A percentile compares a stretch with the other conserved stretches of the same genome.
Conservation (phyloP, 1,140 invertebrate species). For the Drosophila pallidifrons region DNA sequence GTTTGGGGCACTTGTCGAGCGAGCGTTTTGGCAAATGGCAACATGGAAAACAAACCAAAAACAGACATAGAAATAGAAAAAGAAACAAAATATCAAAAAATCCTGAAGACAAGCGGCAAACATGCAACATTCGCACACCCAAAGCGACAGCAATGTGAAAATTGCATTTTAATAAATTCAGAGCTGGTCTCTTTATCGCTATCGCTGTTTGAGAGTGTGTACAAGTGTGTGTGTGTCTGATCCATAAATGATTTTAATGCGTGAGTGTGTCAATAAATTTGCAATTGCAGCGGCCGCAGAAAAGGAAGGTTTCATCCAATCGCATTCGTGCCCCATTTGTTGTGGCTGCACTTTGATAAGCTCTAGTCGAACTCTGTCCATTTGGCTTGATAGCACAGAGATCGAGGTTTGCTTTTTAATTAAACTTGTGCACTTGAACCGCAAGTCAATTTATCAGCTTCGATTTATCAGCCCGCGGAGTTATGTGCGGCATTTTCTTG, state of each 20-base stretch:
- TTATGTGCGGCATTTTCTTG: slow-evolving; percentile 49
- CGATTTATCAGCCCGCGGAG: slow-evolving; percentile 50
- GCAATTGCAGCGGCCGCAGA: slow-evolving; percentile 37
- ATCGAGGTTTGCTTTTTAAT: slow-evolving; percentile 50
- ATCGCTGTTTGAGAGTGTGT: slow-evolving; percentile 41
- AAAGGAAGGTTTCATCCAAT: slow-evolving; percentile 14
- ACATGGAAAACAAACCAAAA: slow-evolving; percentile 56
- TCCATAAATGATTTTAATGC: slow-evolving; percentile 69
- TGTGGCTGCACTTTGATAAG: slow-evolving; percentile 38
- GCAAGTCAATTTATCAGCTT: slow-evolving; percentile 50
- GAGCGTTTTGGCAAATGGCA: slow-evolving; percentile 62
- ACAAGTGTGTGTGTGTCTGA: slow-evolving; percentile 11
- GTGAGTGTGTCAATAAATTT: slow-evolving; percentile 78
- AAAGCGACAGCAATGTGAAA: slow-evolving; percentile 67
- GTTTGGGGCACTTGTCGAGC: slow-evolving; percentile 65
- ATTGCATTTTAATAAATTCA: slow-evolving; percentile 82
- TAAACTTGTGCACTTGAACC: slow-evolving; percentile 76
- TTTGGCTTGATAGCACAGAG: slow-evolving; percentile 27
- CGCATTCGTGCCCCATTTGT: slow-evolving; percentile 52
- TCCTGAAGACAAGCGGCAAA: slow-evolving; percentile 54
- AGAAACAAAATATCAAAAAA: slow-evolving; percentile 19
- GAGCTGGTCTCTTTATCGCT: slow-evolving; percentile 75
- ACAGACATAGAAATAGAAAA: slow-evolving; percentile 34
- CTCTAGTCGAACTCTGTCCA: slow-evolving; percentile 11
- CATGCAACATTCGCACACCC: slow-evolving; percentile 57